Conservation (phyloP, 2,113 vertebrate genomes). For the Coturnix japonica region DNA sequence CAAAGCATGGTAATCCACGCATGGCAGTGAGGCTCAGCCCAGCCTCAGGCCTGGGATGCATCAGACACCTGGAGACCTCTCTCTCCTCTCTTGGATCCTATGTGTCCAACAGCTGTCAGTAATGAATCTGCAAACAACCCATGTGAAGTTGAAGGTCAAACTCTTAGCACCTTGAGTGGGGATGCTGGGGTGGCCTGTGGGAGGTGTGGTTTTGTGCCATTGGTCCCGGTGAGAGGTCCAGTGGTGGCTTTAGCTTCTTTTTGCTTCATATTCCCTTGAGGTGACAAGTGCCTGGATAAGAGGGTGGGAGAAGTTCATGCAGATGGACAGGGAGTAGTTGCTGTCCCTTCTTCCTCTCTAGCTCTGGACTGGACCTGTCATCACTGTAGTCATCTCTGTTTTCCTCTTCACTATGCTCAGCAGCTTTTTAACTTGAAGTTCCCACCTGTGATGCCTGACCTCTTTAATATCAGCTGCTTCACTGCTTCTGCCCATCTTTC, state of each 20-base stretch:
- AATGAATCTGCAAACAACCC: background rate
- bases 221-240: no score
- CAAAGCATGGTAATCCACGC: fast-evolving
- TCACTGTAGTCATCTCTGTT: background rate
- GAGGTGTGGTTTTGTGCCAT: background rate
- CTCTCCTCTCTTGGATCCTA: background rate
- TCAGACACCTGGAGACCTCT: background rate
- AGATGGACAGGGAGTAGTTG: background rate
- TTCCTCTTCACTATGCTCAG: background rate
- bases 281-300: background rate
- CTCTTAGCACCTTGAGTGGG: background rate
- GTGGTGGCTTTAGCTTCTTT: background rate
- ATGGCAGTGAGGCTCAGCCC: background rate
- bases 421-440: background rate
- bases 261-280: background rate
- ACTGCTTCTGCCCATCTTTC: fast-evolving
- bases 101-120: background rate
- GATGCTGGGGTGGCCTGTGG: background rate
- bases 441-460: background rate
- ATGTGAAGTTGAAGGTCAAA: background rate
- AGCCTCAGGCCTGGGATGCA: background rate
- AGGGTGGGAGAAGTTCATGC: background rate
- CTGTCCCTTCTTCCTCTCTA: background rate
- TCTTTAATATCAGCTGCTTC: background rate
- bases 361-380: background rate